A percentile compares a stretch with the other conserved stretches of the same genome.
phyloP scores from a whole-genome alignment of 2,797 vertebrate genomes.

The Calcarius lapponicus region DNA sequence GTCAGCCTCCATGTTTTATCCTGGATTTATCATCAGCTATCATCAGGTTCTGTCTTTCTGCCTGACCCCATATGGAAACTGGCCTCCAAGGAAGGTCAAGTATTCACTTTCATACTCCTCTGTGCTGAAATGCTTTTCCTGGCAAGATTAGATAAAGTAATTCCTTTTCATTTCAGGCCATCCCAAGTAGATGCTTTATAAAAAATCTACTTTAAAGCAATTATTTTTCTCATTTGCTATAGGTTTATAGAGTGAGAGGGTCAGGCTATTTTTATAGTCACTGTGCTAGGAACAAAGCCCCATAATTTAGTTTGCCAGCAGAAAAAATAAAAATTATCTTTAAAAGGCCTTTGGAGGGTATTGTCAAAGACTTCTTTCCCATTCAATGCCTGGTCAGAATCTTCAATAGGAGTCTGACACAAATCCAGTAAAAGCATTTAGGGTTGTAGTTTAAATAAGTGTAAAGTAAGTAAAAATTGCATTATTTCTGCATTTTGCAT shows the following conservation, averaged over 20 bases:
- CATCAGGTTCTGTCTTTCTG: constrained; percentile 52
- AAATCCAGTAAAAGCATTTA: not conserved
- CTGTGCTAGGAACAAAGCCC: not conserved
- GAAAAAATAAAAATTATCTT: not conserved
- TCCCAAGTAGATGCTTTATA: constrained; percentile 32
- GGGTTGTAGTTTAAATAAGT: not conserved
- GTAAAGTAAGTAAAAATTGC: not conserved
- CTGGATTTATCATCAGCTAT: constrained; percentile 43
- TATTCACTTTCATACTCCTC: constrained; percentile 41
- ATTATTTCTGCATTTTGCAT: not conserved
- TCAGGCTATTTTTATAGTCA: constrained; percentile 15
- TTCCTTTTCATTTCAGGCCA: constrained; percentile 63
- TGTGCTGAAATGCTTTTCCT: constrained; percentile 60
- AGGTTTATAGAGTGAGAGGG: not conserved
- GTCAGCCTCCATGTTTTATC: not conserved
- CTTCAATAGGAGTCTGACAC: not conserved
- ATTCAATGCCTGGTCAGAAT: not conserved
- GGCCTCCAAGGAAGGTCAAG: constrained; percentile 47
- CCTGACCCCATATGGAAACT: constrained; percentile 21
- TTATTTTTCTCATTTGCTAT: constrained; percentile 26
- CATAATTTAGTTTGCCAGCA: not conserved
- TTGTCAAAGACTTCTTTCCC: not conserved
- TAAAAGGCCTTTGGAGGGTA: constrained; percentile 4
- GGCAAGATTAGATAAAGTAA: constrained; percentile 64
- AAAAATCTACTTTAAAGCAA: constrained; percentile 53